Evolutionary conservation across 2,888 invertebrate species (phyloP).

Genomic region (Anagyrus pseudococci): DNA sequence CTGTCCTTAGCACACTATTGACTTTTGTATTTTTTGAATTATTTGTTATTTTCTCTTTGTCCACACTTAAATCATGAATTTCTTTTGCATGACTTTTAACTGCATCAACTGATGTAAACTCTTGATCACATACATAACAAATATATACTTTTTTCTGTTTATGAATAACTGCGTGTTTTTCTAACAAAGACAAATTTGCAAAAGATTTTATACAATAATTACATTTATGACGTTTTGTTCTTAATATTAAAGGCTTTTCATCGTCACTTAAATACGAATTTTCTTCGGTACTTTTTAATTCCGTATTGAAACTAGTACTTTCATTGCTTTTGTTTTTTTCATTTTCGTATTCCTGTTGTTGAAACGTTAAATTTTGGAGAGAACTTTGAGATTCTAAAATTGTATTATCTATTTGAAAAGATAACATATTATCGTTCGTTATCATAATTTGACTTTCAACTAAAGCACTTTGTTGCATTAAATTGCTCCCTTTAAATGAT

Average conservation of each 20-base stretch:
- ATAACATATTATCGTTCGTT: too few species aligned
- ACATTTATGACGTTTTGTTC: constrained; percentile 50
- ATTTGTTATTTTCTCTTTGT: constrained; percentile 35
- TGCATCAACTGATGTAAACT: constrained; percentile 47
- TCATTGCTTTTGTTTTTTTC: too few species aligned
- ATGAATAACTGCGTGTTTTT: constrained; percentile 49
- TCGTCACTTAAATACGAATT: constrained; percentile 43
- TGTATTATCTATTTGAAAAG: too few species aligned
- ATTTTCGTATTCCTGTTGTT: too few species aligned
- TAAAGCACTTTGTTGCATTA: too few species aligned
- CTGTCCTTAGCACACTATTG: too few species aligned
- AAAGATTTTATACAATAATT: constrained; percentile 52
- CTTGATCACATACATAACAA: constrained; percentile 53
- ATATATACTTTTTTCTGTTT: constrained; percentile 45
- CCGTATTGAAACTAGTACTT: constrained; percentile 21
- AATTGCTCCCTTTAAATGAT: too few species aligned
- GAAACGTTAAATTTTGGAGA: too few species aligned
- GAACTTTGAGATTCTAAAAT: too few species aligned
- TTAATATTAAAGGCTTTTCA: constrained; percentile 50
- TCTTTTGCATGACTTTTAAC: constrained; percentile 46
- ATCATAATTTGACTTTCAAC: too few species aligned
- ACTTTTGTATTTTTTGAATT: too few species aligned
- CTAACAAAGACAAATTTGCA: constrained; percentile 45
- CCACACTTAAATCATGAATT: constrained; percentile 30
- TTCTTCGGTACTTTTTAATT: constrained; percentile 22